Percentiles rank a stretch among this genome's conserved stretches.
These are phyloP conservation scores for Cenopis cana DNA, from an alignment of 2,888 invertebrate genomes.

Conservation along the genomic window DNA sequence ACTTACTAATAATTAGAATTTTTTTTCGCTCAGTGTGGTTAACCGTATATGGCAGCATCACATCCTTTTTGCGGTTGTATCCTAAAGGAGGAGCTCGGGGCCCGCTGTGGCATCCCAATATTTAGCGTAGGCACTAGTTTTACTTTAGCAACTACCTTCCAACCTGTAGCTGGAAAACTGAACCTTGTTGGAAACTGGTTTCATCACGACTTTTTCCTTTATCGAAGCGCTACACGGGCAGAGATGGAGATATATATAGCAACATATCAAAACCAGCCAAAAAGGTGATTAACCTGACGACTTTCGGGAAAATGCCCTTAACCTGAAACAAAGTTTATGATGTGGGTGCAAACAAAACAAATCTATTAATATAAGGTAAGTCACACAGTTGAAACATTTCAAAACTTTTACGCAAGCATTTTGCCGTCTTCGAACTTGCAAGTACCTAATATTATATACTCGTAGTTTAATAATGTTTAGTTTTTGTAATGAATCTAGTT, in stretches of 20 bases:
- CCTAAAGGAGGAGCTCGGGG: too few relatives aligned
- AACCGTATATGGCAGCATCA: too few relatives aligned
- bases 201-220: too few relatives aligned
- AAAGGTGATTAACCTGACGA: slow-evolving; percentile 13
- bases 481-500: slow-evolving; percentile 4
- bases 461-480: not conserved
- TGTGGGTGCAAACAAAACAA: slow-evolving; percentile 16
- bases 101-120: too few relatives aligned
- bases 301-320: slow-evolving; percentile 1
- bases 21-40: too few relatives aligned
- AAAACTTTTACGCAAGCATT: slow-evolving; percentile 17
- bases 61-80: too few relatives aligned
- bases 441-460: not conserved
- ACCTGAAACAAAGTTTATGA: slow-evolving; percentile 6
- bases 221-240: too few relatives aligned
- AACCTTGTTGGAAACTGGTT: too few relatives aligned
- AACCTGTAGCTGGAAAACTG: too few relatives aligned
- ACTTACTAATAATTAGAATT: too few relatives aligned
- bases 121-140: too few relatives aligned
- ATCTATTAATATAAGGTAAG: slow-evolving; percentile 12
- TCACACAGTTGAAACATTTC: slow-evolving; percentile 13
- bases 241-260: not conserved
- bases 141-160: too few relatives aligned
- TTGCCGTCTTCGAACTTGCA: slow-evolving; percentile 11
- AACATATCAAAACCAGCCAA: not conserved